Evolutionary conservation across 2,888 invertebrate species (phyloP).

Genomic region (Volucella inflata): DNA sequence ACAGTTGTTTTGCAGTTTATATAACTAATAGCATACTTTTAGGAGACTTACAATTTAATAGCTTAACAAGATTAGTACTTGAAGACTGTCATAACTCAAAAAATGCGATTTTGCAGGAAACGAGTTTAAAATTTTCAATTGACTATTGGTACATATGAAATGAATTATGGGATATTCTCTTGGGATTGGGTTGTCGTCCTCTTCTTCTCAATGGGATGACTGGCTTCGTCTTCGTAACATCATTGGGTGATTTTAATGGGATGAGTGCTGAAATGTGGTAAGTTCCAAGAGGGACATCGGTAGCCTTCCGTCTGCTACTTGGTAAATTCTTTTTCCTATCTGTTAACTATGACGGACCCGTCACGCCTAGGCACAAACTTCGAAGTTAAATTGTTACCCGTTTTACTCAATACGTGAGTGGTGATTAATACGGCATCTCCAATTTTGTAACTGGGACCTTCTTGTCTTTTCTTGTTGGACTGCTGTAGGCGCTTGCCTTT

Average conservation of each 20-base stretch:
- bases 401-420: not conserved
- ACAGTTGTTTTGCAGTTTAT: too few relatives aligned
- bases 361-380: conserved; percentile 2
- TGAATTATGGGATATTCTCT: too few relatives aligned
- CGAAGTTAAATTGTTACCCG: not conserved
- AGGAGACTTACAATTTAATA: too few relatives aligned
- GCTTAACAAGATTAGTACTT: too few relatives aligned
- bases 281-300: conserved; percentile 77
- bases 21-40: too few relatives aligned
- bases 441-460: not conserved
- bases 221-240: too few relatives aligned
- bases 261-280: conserved; percentile 78
- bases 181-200: not conserved
- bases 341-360: not conserved
- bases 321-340: not conserved
- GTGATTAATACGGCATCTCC: not conserved
- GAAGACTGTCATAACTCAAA: too few relatives aligned
- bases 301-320: not conserved
- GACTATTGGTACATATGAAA: too few relatives aligned
- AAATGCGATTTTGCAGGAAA: too few relatives aligned
- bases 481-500: too few relatives aligned
- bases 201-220: conserved; percentile 4
- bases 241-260: conserved; percentile 11
- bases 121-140: too few relatives aligned
- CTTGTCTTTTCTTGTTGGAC: too few relatives aligned